Evolutionary conservation across 2,797 vertebrate species (phyloP).

Genomic region (Channallabes apus): DNA sequence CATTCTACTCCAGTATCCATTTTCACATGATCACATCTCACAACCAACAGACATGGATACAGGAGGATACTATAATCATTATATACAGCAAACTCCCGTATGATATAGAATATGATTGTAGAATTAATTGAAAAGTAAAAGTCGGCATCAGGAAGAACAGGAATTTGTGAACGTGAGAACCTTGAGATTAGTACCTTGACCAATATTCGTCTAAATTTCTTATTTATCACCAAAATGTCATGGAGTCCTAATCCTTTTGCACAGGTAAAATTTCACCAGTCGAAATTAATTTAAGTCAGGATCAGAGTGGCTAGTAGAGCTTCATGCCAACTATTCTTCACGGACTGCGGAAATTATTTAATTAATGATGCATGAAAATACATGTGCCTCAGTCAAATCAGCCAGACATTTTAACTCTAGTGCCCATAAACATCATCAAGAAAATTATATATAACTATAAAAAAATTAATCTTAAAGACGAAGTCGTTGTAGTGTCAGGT

Average conservation of each 20-base stretch:
- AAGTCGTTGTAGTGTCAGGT: background rate
- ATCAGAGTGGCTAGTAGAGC: background rate
- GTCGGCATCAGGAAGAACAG: background rate
- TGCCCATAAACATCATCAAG: background rate
- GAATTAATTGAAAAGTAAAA: background rate
- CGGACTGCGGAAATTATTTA: background rate
- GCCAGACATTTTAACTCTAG: background rate
- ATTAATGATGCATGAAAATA: background rate
- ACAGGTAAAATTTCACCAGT: background rate
- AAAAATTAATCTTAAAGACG: background rate
- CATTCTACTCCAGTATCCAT: background rate
- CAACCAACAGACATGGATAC: background rate
- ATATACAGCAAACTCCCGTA: background rate
- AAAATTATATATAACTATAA: background rate
- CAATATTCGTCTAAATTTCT: too few relatives aligned
- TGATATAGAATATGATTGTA: background rate
- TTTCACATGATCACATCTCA: background rate
- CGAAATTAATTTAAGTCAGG: background rate
- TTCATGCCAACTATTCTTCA: background rate
- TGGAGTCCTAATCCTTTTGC: background rate
- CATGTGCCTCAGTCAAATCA: background rate
- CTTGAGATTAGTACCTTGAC: background rate
- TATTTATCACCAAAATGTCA: background rate
- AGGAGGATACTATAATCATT: background rate
- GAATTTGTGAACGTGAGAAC: background rate